Evolutionary conservation across 2,888 invertebrate species (phyloP).

Genomic region (Dryobota labecula): DNA sequence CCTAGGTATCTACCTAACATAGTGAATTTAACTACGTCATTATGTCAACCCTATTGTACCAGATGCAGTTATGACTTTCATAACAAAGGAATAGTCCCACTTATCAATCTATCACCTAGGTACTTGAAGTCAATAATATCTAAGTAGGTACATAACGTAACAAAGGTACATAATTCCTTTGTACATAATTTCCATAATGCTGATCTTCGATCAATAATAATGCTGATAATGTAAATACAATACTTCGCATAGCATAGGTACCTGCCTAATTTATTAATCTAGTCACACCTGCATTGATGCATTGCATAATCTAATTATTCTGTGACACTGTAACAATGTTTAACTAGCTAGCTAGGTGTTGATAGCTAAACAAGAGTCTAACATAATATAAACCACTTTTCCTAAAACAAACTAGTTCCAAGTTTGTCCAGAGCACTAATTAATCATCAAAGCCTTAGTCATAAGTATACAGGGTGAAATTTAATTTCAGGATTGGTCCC

Average conservation of each 20-base stretch:
- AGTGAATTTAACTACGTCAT: not conserved
- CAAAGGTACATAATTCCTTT: not conserved
- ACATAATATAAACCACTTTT: not conserved
- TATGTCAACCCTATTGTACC: not conserved
- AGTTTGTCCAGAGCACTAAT: not conserved
- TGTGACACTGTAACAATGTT: not conserved
- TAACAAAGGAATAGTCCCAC: slow-evolving; percentile 3
- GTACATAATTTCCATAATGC: no score
- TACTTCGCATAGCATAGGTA: not conserved
- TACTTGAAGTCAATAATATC: not conserved
- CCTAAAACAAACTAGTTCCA: not conserved
- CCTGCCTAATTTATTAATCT: not conserved
- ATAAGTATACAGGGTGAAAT: no score
- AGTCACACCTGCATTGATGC: not conserved
- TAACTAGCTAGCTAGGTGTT: not conserved
- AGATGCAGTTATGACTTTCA: not conserved
- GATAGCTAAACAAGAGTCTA: not conserved
- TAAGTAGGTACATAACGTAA: not conserved
- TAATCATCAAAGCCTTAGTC: not conserved
- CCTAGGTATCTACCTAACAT: not conserved
- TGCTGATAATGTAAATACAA: not conserved
- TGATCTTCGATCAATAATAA: no score
- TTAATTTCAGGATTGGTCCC: no score
- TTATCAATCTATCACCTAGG: no score
- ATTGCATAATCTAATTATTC: not conserved